Conservation (phyloP, 2,113 vertebrate genomes). For the Chlorodrepanis virens region DNA sequence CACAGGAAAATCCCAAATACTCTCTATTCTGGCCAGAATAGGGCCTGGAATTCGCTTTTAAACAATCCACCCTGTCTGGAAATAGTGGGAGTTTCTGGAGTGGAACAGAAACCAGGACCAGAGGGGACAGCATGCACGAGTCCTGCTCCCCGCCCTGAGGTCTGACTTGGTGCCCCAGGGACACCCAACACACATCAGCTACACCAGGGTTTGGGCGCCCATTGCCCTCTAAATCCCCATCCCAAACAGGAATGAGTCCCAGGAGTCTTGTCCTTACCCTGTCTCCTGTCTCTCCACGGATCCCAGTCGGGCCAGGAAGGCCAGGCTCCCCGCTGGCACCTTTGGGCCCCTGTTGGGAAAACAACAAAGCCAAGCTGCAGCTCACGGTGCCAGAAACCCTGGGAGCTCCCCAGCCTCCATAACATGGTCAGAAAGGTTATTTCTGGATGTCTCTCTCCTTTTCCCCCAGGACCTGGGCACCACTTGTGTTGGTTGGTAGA, state of each 20-base stretch:
- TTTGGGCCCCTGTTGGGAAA: conserved; percentile 79
- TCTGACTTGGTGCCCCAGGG: rapidly evolving
- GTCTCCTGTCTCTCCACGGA: conserved; percentile 88
- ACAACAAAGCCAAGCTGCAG: background rate
- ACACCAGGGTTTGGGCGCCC: rapidly evolving
- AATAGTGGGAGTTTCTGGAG: background rate
- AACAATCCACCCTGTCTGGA: background rate
- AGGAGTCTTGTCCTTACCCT: conserved; percentile 76
- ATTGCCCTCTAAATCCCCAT: rapidly evolving
- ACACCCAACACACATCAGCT: rapidly evolving
- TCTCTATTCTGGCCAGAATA: rapidly evolving
- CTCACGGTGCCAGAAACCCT: background rate
- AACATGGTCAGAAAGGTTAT: rapidly evolving
- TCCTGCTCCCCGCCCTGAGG: background rate
- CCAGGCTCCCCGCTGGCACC: conserved; percentile 88
- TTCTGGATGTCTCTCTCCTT: background rate
- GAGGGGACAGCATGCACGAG: rapidly evolving
- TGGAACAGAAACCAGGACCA: background rate
- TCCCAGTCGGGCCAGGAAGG: conserved; percentile 90
- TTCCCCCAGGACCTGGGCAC: background rate
- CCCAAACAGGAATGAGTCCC: background rate
- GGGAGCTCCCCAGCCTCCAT: background rate
- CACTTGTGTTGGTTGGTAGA: background rate
- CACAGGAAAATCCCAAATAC: background rate
- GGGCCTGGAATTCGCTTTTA: background rate